phyloP scores from a whole-genome alignment of 2,797 vertebrate genomes.

The Sternotherus odoratus region DNA sequence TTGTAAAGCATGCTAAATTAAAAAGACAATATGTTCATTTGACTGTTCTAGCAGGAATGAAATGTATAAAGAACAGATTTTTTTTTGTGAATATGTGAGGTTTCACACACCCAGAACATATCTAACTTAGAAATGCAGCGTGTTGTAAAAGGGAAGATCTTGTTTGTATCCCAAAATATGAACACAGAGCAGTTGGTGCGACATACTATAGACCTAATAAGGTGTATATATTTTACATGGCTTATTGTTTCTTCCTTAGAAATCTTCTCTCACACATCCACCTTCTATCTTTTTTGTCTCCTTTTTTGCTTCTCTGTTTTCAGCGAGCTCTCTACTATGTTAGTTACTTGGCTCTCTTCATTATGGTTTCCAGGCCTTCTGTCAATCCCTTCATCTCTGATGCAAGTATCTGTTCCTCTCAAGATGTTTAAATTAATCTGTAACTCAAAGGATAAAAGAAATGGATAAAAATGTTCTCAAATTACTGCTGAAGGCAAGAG shows the following conservation, averaged over 20 bases:
- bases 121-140: constrained; percentile 13
- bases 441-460: constrained; percentile 36
- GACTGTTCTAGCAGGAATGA: neutral
- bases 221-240: neutral
- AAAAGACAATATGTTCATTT: constrained; percentile 5
- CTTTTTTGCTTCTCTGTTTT: neutral
- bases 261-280: neutral
- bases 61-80: neutral
- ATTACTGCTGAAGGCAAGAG: neutral
- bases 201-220: neutral
- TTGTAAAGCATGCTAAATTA: constrained; percentile 6
- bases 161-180: neutral
- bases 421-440: constrained; percentile 31
- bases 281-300: neutral
- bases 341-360: neutral
- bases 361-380: neutral
- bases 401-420: neutral
- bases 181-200: neutral
- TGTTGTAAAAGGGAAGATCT: neutral
- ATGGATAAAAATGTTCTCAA: constrained; percentile 29
- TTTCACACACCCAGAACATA: neutral
- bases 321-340: neutral
- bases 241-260: neutral
- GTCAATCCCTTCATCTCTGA: neutral
- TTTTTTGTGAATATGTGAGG: no score